A percentile compares a stretch with the other conserved stretches of the same genome.
Conservation (phyloP, 2,113 vertebrate genomes). For the Aleadryas rufinucha region DNA sequence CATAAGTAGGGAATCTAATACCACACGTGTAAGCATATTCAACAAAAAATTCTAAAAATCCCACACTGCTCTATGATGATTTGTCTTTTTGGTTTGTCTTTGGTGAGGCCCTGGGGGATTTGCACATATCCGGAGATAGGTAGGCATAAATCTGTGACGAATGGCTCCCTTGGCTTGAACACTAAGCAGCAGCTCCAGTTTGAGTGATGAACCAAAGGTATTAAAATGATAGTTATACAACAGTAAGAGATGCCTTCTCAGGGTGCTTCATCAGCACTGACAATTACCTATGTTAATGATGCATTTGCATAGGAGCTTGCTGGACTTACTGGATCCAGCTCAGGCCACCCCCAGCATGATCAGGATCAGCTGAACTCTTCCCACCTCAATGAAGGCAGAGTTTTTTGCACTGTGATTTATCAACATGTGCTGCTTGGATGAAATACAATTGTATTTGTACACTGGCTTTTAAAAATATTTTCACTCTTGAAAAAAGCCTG, state of each 20-base stretch:
- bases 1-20: neutral
- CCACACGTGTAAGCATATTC: neutral
- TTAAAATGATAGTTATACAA: neutral
- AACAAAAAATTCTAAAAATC: neutral
- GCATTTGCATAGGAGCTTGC: neutral
- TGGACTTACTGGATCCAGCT: neutral
- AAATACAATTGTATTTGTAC: neutral
- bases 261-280: neutral
- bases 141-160: neutral
- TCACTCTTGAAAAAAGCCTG: conserved; percentile 26
- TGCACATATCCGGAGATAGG: neutral
- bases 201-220: neutral
- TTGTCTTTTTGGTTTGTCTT: neutral
- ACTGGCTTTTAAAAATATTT: conserved; percentile 12
- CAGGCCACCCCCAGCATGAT: neutral
- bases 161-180: neutral
- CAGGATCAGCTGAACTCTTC: neutral
- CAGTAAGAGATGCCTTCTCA: neutral
- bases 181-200: neutral
- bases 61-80: neutral
- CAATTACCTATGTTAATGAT: neutral
- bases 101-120: neutral
- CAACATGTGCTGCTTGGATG: neutral
- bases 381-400: neutral
- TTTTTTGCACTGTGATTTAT: neutral